Evolutionary conservation across 1,140 invertebrate species (phyloP).

Genomic region (Muscidifurax raptorellus): DNA sequence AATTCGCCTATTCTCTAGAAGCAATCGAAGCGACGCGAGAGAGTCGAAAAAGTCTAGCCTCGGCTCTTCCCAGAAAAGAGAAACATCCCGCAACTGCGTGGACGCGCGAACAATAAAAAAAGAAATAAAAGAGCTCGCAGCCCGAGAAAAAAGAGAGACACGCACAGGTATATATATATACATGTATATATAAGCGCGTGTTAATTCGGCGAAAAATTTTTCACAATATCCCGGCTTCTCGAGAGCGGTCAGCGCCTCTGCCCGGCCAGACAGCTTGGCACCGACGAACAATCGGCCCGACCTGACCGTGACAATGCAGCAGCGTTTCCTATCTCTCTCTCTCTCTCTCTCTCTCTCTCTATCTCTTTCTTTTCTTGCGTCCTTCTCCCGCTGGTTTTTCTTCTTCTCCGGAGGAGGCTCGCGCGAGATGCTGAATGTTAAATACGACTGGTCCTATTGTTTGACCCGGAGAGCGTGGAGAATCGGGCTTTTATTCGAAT

Average conservation of each 20-base stretch:
- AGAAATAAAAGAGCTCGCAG: conserved; percentile 2
- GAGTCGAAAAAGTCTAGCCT: conserved; percentile 18
- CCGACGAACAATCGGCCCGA: conserved; percentile 37
- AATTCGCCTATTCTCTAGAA: conserved; percentile 33
- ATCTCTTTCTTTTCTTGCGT: neutral
- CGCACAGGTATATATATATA: neutral
- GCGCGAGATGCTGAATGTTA: neutral
- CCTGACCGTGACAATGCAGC: conserved; percentile 20
- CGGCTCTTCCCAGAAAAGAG: conserved; percentile 36
- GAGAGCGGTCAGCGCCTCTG: neutral
- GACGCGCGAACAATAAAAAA: neutral
- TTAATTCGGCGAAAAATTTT: conserved; percentile 51
- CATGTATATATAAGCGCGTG: neutral
- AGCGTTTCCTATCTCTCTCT: conserved; percentile 17
- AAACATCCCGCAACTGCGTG: neutral
- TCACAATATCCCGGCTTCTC: conserved; percentile 42
- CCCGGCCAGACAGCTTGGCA: conserved; percentile 49
- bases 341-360: neutral
- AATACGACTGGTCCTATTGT: conserved; percentile 3
- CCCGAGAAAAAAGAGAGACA: neutral
- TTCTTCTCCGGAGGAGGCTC: neutral
- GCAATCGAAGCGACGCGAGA: conserved; percentile 21
- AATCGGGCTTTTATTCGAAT: conserved; percentile 17
- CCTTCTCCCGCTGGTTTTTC: neutral
- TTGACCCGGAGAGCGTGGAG: conserved; percentile 11